Base-by-base conservation (phyloP, 2,797 vertebrate genomes). In the Trichosurus vulpecula region DNA sequence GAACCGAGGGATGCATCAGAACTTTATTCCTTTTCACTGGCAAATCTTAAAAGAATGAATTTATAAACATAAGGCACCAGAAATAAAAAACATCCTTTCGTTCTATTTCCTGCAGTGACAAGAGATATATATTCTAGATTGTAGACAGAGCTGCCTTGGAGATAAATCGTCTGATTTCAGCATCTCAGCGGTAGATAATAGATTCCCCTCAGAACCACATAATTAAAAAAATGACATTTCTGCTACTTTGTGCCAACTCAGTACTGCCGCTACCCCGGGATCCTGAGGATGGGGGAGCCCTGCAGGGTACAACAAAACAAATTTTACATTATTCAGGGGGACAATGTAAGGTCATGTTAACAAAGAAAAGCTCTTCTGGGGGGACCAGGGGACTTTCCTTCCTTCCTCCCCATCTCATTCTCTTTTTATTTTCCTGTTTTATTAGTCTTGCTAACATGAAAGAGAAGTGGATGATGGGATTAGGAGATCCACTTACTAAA, bases 161-260 rank as follows among this genome's bases (percentile, higher is more conserved):
- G 98, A 99, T 98, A 98, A 98, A 98, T 98, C 0, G 51, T 98
- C 97, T 97, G 97, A 98, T 98, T 99, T 98, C 97, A 98, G 96
- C 97, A 97, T 98, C 98, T 98, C 98, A 98, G 97, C 94, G 92
- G 98, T 97, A 97, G 97, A 98, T 98, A 98, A 98, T 97, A 98
- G 98, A 98, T 99, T 98, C 97, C 97, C 97, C 97, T 98, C 97
- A 97, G 97, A 99, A 98, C 54, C 97, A 98, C 97, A 98, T 98
- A 98, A 98, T 99, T 99, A 98, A 98, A 98, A 96, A 98, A 98
- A 98, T 98, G 98, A 98, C 97, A 98, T 98, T 98, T 98, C 93
- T 98, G 96, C 91, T 98, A 96, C 96, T 96, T 74, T 93, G 90
- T 98, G 98, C 97, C 97, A 98, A 97, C 94, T 97, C 61, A 57